phyloP scores from a whole-genome alignment of 2,113 vertebrate species.

The Neolamprologus sp. region DNA sequence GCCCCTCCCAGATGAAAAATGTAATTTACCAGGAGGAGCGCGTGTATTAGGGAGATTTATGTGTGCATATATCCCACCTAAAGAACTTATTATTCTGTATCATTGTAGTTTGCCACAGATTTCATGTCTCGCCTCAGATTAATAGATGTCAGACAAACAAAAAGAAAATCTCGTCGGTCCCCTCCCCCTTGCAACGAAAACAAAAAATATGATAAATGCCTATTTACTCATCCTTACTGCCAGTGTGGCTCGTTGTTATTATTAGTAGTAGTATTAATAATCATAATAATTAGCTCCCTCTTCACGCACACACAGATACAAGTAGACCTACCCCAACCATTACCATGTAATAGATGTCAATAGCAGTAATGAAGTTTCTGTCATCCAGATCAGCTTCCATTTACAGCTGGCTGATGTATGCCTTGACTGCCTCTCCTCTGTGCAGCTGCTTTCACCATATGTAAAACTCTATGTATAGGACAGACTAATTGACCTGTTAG shows the following conservation, averaged over 20 bases:
- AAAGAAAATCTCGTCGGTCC: not conserved
- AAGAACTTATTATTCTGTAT: constrained; percentile 45
- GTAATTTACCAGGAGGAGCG: constrained; percentile 46
- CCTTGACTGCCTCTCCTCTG: not conserved
- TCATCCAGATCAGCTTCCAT: not conserved
- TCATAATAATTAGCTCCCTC: not conserved
- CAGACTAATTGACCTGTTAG: constrained; percentile 68
- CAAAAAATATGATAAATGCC: not conserved
- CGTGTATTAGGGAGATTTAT: constrained; percentile 56
- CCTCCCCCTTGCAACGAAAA: not conserved
- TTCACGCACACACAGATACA: not conserved
- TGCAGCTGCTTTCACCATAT: constrained; percentile 25
- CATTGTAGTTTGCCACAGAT: constrained; percentile 49
- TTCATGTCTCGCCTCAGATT: constrained; percentile 63
- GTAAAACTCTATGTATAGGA: constrained; percentile 42
- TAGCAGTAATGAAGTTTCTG: not conserved
- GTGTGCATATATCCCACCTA: constrained; percentile 39
- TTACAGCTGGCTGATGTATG: not conserved
- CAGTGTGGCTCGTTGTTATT: not conserved
- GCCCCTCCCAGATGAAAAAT: constrained; percentile 49
- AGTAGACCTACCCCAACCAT: not conserved
- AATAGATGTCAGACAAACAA: constrained; percentile 56
- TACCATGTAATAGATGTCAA: not conserved
- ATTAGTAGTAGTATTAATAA: not conserved
- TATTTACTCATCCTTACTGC: not conserved